Evolutionary conservation across 2,888 invertebrate genomes (phyloP).

Genomic region (Sesia apiformis): DNA sequence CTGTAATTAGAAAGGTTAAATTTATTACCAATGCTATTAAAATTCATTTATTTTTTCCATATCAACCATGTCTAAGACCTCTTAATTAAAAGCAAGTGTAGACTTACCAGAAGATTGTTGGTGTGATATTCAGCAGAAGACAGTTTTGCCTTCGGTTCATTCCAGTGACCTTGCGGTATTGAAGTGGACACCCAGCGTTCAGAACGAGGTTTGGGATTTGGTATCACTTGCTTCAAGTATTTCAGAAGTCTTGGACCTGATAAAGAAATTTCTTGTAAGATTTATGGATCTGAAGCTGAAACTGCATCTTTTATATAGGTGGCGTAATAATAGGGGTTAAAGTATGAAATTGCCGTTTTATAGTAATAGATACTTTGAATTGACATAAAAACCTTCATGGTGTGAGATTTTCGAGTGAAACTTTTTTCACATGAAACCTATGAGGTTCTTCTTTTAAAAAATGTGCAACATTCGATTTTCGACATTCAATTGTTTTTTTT

Average conservation of each 20-base stretch:
- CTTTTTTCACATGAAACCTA: no score
- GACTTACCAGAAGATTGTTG: constrained; percentile 82
- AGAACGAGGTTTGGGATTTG: constrained; percentile 78
- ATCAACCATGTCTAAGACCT: not conserved
- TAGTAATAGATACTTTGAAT: no score
- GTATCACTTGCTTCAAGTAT: constrained; percentile 78
- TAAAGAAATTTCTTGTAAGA: not conserved
- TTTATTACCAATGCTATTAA: not conserved
- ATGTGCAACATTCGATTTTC: no score
- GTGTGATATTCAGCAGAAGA: constrained; percentile 92
- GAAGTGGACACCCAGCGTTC: constrained; percentile 91
- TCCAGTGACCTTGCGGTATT: constrained; percentile 82
- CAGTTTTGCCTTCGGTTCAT: constrained; percentile 73
- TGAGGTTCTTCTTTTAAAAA: no score
- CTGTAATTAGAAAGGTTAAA: no score
- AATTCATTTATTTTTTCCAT: not conserved
- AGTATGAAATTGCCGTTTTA: no score
- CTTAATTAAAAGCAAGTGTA: no score
- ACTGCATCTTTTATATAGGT: not conserved
- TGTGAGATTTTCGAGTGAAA: no score
- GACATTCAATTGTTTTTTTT: no score
- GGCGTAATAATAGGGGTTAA: no score
- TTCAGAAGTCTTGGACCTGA: constrained; percentile 78
- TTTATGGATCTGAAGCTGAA: not conserved
- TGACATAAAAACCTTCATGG: no score